Evolutionary conservation across 1,140 invertebrate species (phyloP).

Genomic region (Calephelis virginiensis): DNA sequence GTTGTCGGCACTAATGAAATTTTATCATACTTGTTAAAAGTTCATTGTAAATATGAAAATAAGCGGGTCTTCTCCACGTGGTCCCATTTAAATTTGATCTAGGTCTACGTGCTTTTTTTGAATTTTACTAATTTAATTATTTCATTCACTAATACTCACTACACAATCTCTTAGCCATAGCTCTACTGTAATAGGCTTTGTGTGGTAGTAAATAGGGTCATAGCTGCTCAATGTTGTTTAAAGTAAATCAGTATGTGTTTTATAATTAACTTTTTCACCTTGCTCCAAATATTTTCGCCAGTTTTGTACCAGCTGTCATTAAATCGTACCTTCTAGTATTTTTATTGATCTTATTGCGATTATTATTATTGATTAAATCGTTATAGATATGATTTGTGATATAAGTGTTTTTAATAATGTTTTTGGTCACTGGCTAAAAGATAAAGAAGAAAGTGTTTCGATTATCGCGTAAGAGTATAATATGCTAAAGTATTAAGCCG

Average conservation of each 20-base stretch:
- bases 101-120: too few species aligned
- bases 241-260: conserved; percentile 39
- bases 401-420: too few species aligned
- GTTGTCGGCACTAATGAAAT: too few species aligned
- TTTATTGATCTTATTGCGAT: conserved; percentile 18
- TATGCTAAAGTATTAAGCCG: too few species aligned
- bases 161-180: background rate
- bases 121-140: background rate
- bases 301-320: conserved; percentile 27
- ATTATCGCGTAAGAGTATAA: too few species aligned
- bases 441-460: too few species aligned
- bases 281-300: conserved; percentile 46
- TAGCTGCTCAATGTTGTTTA: conserved; percentile 24
- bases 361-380: background rate
- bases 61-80: too few species aligned
- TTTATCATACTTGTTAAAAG: too few species aligned
- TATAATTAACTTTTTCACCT: conserved; percentile 64
- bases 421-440: too few species aligned
- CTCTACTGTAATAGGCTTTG: conserved; percentile 28
- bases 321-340: conserved; percentile 21
- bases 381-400: too few species aligned
- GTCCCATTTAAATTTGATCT: too few species aligned
- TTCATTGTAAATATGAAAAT: too few species aligned
- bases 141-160: background rate
- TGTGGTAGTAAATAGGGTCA: conserved; percentile 26